phyloP scores from a whole-genome alignment of 2,797 vertebrate genomes.

The Orestias chungarensis region DNA sequence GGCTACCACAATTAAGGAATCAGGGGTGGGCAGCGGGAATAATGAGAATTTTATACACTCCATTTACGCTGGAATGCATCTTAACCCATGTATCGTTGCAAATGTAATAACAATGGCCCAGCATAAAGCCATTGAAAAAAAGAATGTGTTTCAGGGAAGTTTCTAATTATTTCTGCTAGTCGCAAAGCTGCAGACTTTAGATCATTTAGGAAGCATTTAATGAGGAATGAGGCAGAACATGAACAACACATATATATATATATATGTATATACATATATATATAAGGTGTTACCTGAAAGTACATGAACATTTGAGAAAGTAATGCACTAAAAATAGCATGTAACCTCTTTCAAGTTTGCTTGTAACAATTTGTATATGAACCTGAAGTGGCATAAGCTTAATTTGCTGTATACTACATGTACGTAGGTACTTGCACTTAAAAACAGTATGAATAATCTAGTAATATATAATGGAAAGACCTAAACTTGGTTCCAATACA shows the following conservation, averaged over 20 bases:
- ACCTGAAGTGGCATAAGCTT: not conserved
- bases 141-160: not conserved
- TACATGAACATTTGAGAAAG: not conserved
- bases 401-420: not conserved
- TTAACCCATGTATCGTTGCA: slow-evolving; percentile 15
- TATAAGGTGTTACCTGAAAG: not conserved
- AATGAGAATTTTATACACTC: slow-evolving; percentile 40
- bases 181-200: slow-evolving; percentile 1
- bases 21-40: slow-evolving; percentile 46
- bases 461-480: not conserved
- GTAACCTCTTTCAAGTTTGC: not conserved
- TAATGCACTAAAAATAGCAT: not conserved
- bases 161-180: not conserved
- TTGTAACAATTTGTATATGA: not conserved
- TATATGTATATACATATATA: not conserved
- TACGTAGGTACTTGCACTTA: not conserved
- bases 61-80: slow-evolving; percentile 52
- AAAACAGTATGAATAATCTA: not conserved
- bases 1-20: slow-evolving; percentile 15
- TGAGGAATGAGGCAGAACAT: not conserved
- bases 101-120: slow-evolving; percentile 1
- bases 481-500: not conserved
- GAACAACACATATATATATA: not conserved
- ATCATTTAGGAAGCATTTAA: not conserved
- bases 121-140: not conserved